These are phyloP conservation scores for Spilarctia lutea DNA, from an alignment of 2,888 invertebrate species.

Conservation along the genomic window DNA sequence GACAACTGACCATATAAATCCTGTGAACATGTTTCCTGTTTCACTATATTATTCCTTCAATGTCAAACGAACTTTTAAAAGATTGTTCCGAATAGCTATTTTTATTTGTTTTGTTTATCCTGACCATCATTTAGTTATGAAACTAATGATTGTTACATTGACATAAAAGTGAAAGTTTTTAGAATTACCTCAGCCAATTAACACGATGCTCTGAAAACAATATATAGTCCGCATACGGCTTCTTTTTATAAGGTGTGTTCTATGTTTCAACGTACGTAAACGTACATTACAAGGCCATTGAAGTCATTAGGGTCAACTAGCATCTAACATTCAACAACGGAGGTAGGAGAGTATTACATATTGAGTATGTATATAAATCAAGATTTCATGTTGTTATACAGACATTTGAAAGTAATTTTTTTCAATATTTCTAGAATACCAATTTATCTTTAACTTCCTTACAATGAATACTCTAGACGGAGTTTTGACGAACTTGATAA, in stretches of 20 bases:
- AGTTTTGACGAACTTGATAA: not conserved
- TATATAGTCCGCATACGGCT: constrained; percentile 31
- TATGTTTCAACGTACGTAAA: constrained; percentile 30
- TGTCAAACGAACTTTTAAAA: not conserved
- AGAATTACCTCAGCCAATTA: constrained; percentile 10
- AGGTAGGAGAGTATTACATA: constrained; percentile 47
- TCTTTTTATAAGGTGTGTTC: constrained; percentile 43
- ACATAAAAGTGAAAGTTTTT: constrained; percentile 15
- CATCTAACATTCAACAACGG: constrained; percentile 58
- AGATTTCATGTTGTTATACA: not conserved
- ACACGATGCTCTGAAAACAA: constrained; percentile 34
- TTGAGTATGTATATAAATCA: constrained; percentile 19
- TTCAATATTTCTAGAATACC: not conserved
- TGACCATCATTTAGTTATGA: not conserved
- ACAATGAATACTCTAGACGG: not conserved
- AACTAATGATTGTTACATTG: not conserved
- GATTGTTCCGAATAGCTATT: not conserved
- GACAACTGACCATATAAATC: not conserved
- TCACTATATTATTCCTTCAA: not conserved
- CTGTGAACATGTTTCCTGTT: not conserved
- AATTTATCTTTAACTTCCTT: not conserved
- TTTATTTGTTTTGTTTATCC: not conserved
- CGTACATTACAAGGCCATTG: constrained; percentile 65
- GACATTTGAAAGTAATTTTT: not conserved
- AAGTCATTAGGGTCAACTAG: constrained; percentile 79